phyloP scores from a whole-genome alignment of 2,888 invertebrate genomes.

The Xylota segnis region DNA sequence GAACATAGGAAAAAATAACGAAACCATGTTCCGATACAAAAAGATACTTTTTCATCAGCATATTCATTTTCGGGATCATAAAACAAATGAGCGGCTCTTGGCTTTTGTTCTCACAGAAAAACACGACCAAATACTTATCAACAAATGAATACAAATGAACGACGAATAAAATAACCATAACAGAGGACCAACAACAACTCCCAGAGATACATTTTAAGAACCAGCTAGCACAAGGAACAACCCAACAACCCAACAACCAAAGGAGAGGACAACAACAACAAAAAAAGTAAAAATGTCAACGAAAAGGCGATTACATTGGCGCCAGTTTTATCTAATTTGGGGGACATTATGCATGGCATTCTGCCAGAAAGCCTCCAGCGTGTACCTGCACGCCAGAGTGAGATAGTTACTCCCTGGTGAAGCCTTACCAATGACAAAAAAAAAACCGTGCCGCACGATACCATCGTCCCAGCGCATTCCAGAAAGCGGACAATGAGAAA shows the following conservation, averaged over 20 bases:
- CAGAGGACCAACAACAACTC: conserved; percentile 12
- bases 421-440: too few species aligned
- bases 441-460: conserved; percentile 29
- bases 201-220: conserved; percentile 21
- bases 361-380: conserved; percentile 72
- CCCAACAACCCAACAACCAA: too few species aligned
- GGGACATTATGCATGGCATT: conserved; percentile 85
- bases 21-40: conserved; percentile 43
- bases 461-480: conserved; percentile 34
- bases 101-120: conserved; percentile 36
- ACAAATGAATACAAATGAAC: conserved; percentile 76
- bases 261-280: too few species aligned
- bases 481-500: conserved; percentile 65
- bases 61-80: conserved; percentile 24
- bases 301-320: conserved; percentile 83
- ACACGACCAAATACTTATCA: conserved; percentile 65
- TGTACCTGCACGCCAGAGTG: conserved; percentile 62
- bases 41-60: conserved; percentile 37
- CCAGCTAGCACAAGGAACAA: conserved; percentile 27
- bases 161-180: conserved; percentile 72
- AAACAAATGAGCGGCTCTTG: conserved; percentile 48
- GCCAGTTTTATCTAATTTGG: conserved; percentile 84
- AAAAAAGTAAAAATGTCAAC: conserved; percentile 77
- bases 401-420: conserved; percentile 54
- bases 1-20: conserved; percentile 18